Evolutionary conservation across 2,888 invertebrate genomes (phyloP), one percentile per base, ranked within the genome.

Genomic region (Perizoma affinitatum): DNA sequence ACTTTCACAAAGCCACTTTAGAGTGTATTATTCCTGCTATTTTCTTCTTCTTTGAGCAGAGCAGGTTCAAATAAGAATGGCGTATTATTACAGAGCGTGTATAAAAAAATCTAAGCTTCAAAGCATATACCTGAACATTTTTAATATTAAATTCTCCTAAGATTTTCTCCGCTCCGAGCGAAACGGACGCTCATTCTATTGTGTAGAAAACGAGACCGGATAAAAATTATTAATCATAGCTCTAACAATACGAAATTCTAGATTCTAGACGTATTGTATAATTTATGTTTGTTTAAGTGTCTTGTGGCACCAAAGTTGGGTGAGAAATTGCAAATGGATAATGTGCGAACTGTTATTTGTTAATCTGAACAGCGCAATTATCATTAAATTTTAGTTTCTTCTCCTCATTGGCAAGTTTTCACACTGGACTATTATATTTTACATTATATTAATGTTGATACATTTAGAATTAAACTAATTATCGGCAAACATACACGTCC

Each of bases 161-260:
- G 54, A 58, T 55, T 36, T 49, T 51, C 47, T 59, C 33, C 58
- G 53, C 56, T 61, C 11, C 8, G 5, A 51, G 51, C 47, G 41
- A 49, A 57, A 54, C 54, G 58, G 55, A 46, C 47, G 58, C 51
- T 58, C 42, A 61, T 49, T 62, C 61, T 55, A 67, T 67, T 64
- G 64, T 67, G 57, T 51, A 55, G 58, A 51, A 60, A 56, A 48
- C 43, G 43, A 55, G 49, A 63, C 55, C 58, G 56, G 61, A 63
- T 55, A 61, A 47, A 56, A 59, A 58, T 55, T 60, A 62, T 65
- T 65, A 61, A 61, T 63, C 65, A 61, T 57, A 45, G 48, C 53
- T 36, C 8, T 3, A 49, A 53, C 48, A 56, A 60, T 48, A n/a
- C 47, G 36, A 44, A 6, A 11, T 10, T 44, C n/a, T 44, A 7